Evolutionary conservation across 1,140 invertebrate species (phyloP), one percentile per base, ranked within the genome.

Genomic region (Onthophagus taurus): DNA sequence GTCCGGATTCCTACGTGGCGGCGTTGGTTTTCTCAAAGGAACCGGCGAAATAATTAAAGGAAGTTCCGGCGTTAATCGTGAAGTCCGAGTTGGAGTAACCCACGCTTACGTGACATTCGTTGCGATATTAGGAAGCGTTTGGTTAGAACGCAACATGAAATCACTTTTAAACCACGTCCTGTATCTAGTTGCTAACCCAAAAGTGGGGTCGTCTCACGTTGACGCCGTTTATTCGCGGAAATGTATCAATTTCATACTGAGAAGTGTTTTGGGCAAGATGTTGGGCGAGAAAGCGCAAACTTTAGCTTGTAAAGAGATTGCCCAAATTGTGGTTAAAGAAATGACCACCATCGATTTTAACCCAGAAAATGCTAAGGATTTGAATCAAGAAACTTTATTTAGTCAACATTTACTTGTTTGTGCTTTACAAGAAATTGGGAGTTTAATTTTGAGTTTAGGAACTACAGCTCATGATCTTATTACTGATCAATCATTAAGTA

Each of bases 221-320:
- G 96, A 99, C 68, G 92, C 92, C 20, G 92, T 99, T 3, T 97
- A 97, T 66, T 96, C 93, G 1, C 74, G 96, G 49, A 96, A 97
- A 68, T 99, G 96, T 64, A 87, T 99, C 31, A 89, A 86, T 59
- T 99, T 96, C 62, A 94, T 99, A 56, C 70, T 98, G 30, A 75
- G 90, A 24, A 84, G 88, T 44, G 83, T 91, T 2, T 74, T 98
- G 21, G 94, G 95, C 4, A 85, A 87, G 61, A 82, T 97, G 74
- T 73, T 99, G 1, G 85, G 91, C 0, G 96, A 99, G 71, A 95
- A 95, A 58, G 91, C 93, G 33, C 96, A 99, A 69, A 82, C 89
- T 29, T 85, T 85, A 5, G 95, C 94, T 5, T 90, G 89, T 52
- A 94, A 95, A 65, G 92, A 97, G 65, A 84, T 99, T 29, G 83